Conservation (phyloP, 2,797 vertebrate species). For the Ciconia nigra region DNA sequence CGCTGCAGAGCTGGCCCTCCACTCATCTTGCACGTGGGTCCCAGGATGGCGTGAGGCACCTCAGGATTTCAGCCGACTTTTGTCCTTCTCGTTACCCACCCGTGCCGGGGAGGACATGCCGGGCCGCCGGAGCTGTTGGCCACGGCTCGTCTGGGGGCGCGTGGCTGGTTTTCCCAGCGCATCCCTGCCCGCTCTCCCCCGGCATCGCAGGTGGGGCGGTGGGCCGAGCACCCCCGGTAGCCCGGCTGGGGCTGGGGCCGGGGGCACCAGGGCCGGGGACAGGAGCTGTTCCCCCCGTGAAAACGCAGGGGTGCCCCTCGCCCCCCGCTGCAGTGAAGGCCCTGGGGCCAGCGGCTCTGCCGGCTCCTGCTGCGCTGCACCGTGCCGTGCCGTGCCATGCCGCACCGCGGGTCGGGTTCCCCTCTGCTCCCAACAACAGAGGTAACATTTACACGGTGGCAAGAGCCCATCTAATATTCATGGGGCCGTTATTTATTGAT, state of each 20-base stretch:
- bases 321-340: not conserved
- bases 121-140: fast-evolving
- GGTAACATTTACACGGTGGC: conserved; percentile 27
- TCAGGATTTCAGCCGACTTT: conserved; percentile 8
- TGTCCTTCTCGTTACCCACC: not conserved
- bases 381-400: not conserved
- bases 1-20: not conserved
- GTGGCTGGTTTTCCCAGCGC: fast-evolving
- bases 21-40: conserved; percentile 2
- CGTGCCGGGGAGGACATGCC: fast-evolving
- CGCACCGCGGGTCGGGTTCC: not conserved
- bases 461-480: conserved; percentile 31
- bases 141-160: not conserved
- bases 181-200: not conserved
- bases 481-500: conserved; percentile 30
- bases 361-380: not conserved
- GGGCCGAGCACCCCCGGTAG: not conserved
- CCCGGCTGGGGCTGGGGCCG: not conserved
- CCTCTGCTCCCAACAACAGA: not conserved
- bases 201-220: fast-evolving
- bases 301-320: not conserved
- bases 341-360: fast-evolving
- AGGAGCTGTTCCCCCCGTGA: not conserved
- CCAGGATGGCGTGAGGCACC: not conserved
- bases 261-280: not conserved